Evolutionary conservation across 1,140 invertebrate genomes (phyloP), one percentile per base, ranked within the genome.

Genomic region (Tetranychus cinnabarinus): DNA sequence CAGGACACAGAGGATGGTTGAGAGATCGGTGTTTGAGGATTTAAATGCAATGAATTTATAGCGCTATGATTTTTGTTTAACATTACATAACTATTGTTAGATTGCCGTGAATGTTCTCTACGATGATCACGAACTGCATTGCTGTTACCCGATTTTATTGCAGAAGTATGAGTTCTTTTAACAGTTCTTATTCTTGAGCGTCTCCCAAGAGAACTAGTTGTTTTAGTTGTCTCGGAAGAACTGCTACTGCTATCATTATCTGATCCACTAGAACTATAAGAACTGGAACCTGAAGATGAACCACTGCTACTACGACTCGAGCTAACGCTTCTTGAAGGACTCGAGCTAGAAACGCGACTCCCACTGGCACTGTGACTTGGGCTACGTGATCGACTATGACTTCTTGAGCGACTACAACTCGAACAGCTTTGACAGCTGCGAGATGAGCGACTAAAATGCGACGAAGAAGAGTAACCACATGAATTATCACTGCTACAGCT

Each of bases 1-100:
- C 60, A 61, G 5, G 60, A 61, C 13, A 61, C 60, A 23, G 60
- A 61, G 4, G 60, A 61, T 10, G 60, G 60, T 34, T 55, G 60
- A 55, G 60, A 61, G 34, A 55, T 54, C 31, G 60, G 52, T 10
- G 48, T 61, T 34, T 45, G 57, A 45, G 37, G 37, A 33, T 56
- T 56, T 5, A 56, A 33, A 52, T 52, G 55, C 31, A 56, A 31
- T 36, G 33, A 33, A 36, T 56, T 6, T 7, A n/a, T 56, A n/a
- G 15, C 34, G 33, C 15, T 54, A n/a, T 6, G 55, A 35, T n/a
- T 56, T 39, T 31, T 15, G 13, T 34, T 55, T 31, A 15, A 31
- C 1, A 23, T 56, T 35, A n/a, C n/a, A 31, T 60, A 10, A n/a
- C 23, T 10, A 15, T 1, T 37, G n/a, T 13, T n/a, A 4, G 35